These are phyloP conservation scores for Crotalus viridis DNA, from an alignment of 2,113 vertebrate genomes.

Conservation along the genomic window DNA sequence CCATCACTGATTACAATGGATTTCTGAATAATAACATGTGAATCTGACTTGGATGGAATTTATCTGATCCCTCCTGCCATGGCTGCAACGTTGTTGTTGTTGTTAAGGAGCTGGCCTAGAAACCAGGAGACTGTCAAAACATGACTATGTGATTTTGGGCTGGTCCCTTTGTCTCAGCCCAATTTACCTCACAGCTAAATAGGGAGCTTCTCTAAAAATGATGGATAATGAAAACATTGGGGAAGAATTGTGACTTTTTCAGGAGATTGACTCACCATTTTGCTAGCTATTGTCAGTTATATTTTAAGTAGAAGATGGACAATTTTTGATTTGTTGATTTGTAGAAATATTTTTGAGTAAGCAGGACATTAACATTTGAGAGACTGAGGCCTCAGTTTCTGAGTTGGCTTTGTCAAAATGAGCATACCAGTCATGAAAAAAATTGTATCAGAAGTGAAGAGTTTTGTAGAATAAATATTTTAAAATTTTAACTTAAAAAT, in stretches of 20 bases:
- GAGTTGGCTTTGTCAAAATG: background rate
- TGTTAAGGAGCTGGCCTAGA: background rate
- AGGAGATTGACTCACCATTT: background rate
- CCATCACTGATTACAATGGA: background rate
- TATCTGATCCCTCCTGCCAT: background rate
- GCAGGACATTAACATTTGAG: background rate
- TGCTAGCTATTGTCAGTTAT: background rate
- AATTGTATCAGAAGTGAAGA: background rate
- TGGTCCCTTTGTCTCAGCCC: too few species aligned
- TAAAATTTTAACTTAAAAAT: background rate
- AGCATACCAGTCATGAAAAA: background rate
- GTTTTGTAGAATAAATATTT: background rate
- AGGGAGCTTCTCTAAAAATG: background rate
- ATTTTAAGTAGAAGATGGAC: background rate
- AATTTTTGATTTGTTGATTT: background rate
- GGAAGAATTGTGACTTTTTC: background rate
- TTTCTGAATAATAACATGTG: background rate
- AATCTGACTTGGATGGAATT: background rate
- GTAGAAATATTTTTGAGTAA: background rate
- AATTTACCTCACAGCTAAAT: background rate
- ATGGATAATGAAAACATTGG: background rate
- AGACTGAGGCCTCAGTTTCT: background rate
- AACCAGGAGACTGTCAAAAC: too few species aligned
- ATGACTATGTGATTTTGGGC: too few species aligned
- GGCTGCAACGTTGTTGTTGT: background rate